These are phyloP conservation scores for Eumacrocentrus americanus DNA, from an alignment of 2,888 invertebrate species.

Conservation along the genomic window DNA sequence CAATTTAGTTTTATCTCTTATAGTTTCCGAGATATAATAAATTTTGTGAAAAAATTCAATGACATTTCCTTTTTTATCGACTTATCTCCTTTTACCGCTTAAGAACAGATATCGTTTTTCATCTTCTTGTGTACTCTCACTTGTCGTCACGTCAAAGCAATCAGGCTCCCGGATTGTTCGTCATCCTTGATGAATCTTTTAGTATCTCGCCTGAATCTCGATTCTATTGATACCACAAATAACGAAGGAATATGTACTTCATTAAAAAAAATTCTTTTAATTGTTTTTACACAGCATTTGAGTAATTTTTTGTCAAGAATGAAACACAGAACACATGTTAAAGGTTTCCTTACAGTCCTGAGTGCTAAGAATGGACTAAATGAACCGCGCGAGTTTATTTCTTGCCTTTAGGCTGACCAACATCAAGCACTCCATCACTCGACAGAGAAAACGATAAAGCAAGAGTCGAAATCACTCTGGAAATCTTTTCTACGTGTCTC, in stretches of 20 bases:
- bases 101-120: too few species aligned
- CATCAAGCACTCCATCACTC: neutral
- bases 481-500: neutral
- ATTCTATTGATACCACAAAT: neutral
- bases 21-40: too few species aligned
- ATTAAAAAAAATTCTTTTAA: neutral
- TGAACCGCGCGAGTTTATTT: neutral
- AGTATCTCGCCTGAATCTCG: too few species aligned
- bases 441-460: conserved; percentile 8
- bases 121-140: too few species aligned
- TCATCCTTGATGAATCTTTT: too few species aligned
- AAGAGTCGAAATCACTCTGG: neutral
- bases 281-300: too few species aligned
- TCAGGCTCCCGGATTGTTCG: too few species aligned
- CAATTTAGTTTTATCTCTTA: neutral
- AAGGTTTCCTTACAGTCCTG: neutral
- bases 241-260: neutral
- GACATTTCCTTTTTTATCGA: too few species aligned
- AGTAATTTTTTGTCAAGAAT: too few species aligned
- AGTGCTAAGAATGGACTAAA: neutral
- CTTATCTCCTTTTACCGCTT: too few species aligned
- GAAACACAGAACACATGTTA: neutral
- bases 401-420: neutral
- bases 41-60: too few species aligned
- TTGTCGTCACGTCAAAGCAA: too few species aligned